Percentiles rank a stretch among this genome's conserved stretches.
Evolutionary conservation across 2,888 invertebrate species (phyloP).

Genomic region (Caenorhabditis japonica): DNA sequence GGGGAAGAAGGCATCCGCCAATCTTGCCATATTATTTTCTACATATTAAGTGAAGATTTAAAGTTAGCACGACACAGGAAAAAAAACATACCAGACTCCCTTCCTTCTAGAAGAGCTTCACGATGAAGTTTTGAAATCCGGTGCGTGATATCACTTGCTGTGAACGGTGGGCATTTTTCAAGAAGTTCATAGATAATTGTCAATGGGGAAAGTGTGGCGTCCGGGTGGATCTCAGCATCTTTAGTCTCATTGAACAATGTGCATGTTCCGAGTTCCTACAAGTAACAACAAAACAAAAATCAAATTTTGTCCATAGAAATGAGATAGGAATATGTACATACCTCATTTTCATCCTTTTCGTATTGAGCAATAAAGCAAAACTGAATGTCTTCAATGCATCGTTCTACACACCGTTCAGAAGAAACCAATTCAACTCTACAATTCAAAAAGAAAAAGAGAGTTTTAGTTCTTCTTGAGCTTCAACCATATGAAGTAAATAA

Average conservation of each 20-base stretch:
- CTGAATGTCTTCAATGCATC: constrained; percentile 66
- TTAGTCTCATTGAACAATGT: constrained; percentile 45
- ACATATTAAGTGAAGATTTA: no score
- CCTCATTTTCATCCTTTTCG: constrained; percentile 50
- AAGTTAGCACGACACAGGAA: background rate
- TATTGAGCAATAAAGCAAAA: constrained; percentile 64
- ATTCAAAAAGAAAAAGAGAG: background rate
- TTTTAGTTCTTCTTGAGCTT: no score
- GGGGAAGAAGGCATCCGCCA: constrained; percentile 58
- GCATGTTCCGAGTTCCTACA: constrained; percentile 56
- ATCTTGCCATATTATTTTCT: constrained; percentile 29
- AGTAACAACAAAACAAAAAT: no score
- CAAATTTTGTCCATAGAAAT: background rate
- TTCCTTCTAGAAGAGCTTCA: constrained; percentile 49
- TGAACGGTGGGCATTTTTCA: constrained; percentile 57
- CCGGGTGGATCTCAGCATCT: constrained; percentile 53
- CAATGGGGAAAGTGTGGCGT: constrained; percentile 57
- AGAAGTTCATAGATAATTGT: constrained; percentile 54
- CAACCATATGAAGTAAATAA: background rate
- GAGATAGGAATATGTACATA: constrained; percentile 1
- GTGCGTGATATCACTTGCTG: constrained; percentile 56
- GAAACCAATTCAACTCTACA: constrained; percentile 62
- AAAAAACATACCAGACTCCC: constrained; percentile 13
- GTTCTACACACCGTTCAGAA: constrained; percentile 63
- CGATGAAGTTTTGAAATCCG: constrained; percentile 55